Evolutionary conservation across 2,888 invertebrate species (phyloP), one percentile per base, ranked within the genome.

Genomic region (Macrophya alboannulata): DNA sequence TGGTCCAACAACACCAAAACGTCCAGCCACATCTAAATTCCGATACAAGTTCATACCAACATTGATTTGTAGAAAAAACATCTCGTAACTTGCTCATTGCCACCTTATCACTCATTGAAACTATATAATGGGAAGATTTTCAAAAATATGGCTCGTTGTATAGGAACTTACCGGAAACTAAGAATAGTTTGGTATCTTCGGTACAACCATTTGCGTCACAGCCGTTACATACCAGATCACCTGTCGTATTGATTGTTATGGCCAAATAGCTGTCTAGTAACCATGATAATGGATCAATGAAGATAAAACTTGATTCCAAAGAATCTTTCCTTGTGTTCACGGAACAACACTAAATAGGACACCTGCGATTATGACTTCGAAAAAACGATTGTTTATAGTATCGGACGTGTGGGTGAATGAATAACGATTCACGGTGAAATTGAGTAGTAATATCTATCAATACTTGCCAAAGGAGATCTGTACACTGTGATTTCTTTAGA

Each of bases 101-200:
- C 17, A 72, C 1, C 12, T 68, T 31, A 31, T 21, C 25, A 3
- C 25, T 62, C 25, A 3, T 2, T n/a, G 62, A 62, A 25, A 10
- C 4, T n/a, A n/a, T n/a, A n/a, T 0, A 62, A 62, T 21, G 62
- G 10, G 17, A 68, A 3, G 15, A 68, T 68, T 31, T 31, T 8
- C 5, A 15, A 17, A 40, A 6, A 43, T 72, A 12, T 72, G 6
- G 72, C 4, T 5, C 3, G 6, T 72, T 9, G 43, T 10, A 72
- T n/a, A n/a, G n/a, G n/a, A n/a, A 81, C 86, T 90, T 89, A 94
- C 94, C 94, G 43, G 94, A 92, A 10, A 94, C 92, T 4, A 93
- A 89, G 82, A 94, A 87, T 6, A 88, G 87, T 6, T 90, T 89
- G 0, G 86, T 87, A 0, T 86, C 88, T 15, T 87, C 87, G 81